These are phyloP conservation scores for Glossophaga mutica DNA, from an alignment of 2,797 vertebrate genomes.

Conservation along the genomic window DNA sequence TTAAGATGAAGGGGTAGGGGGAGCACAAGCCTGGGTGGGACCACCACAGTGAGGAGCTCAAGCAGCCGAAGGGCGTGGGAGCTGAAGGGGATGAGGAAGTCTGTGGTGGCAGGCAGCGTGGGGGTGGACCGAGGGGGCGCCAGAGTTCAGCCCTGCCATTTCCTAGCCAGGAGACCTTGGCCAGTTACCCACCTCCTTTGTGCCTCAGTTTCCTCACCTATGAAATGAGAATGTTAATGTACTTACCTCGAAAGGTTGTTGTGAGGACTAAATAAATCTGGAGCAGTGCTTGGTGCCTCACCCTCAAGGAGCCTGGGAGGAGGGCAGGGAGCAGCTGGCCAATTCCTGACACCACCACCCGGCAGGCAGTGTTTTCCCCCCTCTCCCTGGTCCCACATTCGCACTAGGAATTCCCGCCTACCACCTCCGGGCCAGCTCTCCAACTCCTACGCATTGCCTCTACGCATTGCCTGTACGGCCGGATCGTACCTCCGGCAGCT, in stretches of 20 bases:
- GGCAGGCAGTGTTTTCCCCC: background rate
- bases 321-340: fast-evolving
- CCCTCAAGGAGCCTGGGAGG: background rate
- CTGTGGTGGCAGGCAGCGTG: background rate
- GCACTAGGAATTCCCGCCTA: background rate
- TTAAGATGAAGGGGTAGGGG: background rate
- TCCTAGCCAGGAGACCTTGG: background rate
- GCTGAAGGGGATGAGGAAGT: background rate
- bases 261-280: background rate
- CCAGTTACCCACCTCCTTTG: background rate
- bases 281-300: background rate
- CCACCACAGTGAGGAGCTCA: background rate
- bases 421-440: background rate
- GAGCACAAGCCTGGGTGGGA: background rate
- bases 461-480: background rate
- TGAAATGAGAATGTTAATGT: background rate
- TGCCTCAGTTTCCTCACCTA: background rate
- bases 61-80: fast-evolving
- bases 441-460: background rate
- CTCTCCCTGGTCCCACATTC: background rate
- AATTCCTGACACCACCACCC: background rate
- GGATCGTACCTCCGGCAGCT: background rate
- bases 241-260: background rate
- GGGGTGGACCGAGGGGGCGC: background rate
- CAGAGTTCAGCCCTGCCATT: background rate